Base-by-base conservation (phyloP, 2,113 vertebrate species). In the Motacilla tschutschensis region DNA sequence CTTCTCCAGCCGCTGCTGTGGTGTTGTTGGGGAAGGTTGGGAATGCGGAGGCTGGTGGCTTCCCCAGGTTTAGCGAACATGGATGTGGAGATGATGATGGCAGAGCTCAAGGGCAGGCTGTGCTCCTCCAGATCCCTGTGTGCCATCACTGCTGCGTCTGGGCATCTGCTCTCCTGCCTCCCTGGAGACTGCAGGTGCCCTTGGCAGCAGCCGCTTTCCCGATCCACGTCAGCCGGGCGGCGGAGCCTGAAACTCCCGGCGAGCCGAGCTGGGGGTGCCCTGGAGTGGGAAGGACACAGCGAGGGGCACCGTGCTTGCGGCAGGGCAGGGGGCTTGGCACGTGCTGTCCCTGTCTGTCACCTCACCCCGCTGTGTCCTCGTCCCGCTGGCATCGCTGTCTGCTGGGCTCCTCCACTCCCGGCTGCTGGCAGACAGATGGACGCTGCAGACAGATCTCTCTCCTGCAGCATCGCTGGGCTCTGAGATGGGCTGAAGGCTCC, bases 231-330 rank as follows among this genome's bases (percentile, higher is more conserved):
- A 25, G 81, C 70, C 36, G 8, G 10, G 41, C 8, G 51, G 60
- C 2, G 7, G 69, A 85, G 77, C 80, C 51, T 54, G 4, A 3
- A 73, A 46, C 55, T 55, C 54, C 58, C 29, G 29, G 75, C 33
- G 0, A 63, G 57, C 53, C 2, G 1, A 11, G 58, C 72, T 0
- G 10, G 22, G 67, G 65, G 72, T 79, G 79, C 59, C 66, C 58
- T n/a, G 6, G 44, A 28, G 69, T 0, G 3, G 69, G 79, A n/a
- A 69, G 59, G 87, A 48, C 3, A 0, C 5, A 0, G 15, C 1
- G 5, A 47, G 67, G 2, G 0, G 58, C 2, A 0, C 58, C 0
- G 10, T 16, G 54, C 60, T 40, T 15, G 60, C 1, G 9, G 22
- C 80, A 60, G 58, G 17, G 77, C 46, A 6, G 40, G 73, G 62